Conservation (phyloP, 2,113 vertebrate species). For the Esox niger region DNA sequence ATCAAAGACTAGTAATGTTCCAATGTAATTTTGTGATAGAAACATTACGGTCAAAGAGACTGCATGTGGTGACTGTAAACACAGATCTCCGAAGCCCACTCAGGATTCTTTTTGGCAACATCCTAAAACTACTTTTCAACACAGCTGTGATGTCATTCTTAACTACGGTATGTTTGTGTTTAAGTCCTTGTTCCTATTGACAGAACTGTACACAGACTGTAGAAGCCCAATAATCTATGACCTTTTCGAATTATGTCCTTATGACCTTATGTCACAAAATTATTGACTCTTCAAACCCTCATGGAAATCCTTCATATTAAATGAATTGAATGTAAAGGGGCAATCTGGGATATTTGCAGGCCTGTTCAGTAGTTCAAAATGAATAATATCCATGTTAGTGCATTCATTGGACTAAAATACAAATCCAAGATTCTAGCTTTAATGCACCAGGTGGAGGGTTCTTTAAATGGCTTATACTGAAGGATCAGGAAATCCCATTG, state of each 20-base stretch:
- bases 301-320: conserved; percentile 59
- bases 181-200: not conserved
- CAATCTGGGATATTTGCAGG: too few relatives aligned
- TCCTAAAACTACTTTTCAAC: not conserved
- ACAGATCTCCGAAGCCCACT: not conserved
- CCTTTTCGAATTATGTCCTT: conserved; percentile 58
- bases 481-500: conserved; percentile 63
- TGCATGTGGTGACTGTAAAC: not conserved
- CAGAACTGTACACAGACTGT: conserved; percentile 15
- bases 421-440: too few relatives aligned
- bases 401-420: too few relatives aligned
- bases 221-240: conserved; percentile 46
- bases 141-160: not conserved
- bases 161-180: not conserved
- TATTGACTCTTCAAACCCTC: conserved; percentile 50
- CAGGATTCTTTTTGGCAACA: not conserved
- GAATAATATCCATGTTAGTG: too few relatives aligned
- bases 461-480: conserved; percentile 55
- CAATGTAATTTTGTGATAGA: too few relatives aligned
- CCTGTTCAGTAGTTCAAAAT: too few relatives aligned
- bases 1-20: too few relatives aligned
- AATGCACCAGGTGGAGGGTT: conserved; percentile 48
- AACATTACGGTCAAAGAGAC: too few relatives aligned
- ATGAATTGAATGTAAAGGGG: conserved; percentile 26
- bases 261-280: conserved; percentile 35